Evolutionary conservation across 2,888 invertebrate species (phyloP), one percentile per base, ranked within the genome.

Genomic region (Epinotia ramella): DNA sequence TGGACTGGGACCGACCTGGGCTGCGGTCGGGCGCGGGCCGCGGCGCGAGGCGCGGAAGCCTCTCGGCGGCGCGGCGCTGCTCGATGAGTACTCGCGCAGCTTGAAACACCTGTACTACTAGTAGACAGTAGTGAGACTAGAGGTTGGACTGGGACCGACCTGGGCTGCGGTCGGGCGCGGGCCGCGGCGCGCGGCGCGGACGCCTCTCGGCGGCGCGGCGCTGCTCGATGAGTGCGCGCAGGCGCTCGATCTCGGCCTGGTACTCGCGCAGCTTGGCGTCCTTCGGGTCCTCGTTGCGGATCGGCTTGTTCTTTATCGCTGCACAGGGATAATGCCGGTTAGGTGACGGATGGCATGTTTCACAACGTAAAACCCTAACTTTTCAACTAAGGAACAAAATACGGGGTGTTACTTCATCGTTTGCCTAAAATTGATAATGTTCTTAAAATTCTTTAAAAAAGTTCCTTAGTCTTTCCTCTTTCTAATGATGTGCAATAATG

Each of bases 231-330:
- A 92, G 91, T 78, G 85, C 83, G 64, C 95, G 92, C 79, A 97
- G 94, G 11, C 98, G 95, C 84, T 97, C 97, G 87, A 99, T 99
- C 94, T 99, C 99, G 79, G 98, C 97, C 89, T 99, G 99, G 91
- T 99, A 98, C 88, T 99, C 98, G 85, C 99, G 96, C 73, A 99
- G 94, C 86, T 99, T 96, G 28, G 99, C 99, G 91, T 99, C 99
- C 91, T 99, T 99, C 56, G 99, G 99, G 95, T 99, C 99, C 91
- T 99, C 99, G 92, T 99, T 99, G 86, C 99, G 98, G 81, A 98
- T 97, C 24, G 99, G 99, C 91, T 98, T 98, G 94, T 99, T 99
- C 95, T 99, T 99, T 84, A 99, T 99, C 81, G 98, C 98, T 95
- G 86, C 0, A 20, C 16, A 49, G 24, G 1, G n/a, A 49, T 40